Percentiles rank a stretch among this genome's conserved stretches.
These are phyloP conservation scores for Macrostomum cliftonense DNA, from an alignment of 2,888 invertebrate species.

Conservation along the genomic window DNA sequence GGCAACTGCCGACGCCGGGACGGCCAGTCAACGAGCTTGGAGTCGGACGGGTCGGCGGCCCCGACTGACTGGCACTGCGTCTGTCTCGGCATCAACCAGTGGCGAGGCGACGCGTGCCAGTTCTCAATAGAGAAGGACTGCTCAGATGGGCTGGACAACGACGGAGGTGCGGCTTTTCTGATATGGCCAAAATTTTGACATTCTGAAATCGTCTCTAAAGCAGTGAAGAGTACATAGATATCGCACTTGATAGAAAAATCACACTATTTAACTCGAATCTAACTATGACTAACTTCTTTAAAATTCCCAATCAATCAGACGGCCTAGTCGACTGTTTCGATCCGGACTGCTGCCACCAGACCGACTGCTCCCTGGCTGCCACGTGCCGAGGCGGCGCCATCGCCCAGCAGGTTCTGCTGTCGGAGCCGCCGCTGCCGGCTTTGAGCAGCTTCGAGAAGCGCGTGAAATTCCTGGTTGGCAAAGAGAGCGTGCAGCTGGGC, in stretches of 20 bases:
- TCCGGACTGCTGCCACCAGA: slow-evolving; percentile 70
- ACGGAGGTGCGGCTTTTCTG: slow-evolving; percentile 61
- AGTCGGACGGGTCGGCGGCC: no score
- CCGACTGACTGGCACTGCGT: slow-evolving; percentile 75
- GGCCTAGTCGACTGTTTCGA: slow-evolving; percentile 95
- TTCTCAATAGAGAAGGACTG: slow-evolving; percentile 79
- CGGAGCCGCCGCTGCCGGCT: slow-evolving; percentile 85
- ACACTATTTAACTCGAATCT: no score
- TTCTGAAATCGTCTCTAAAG: no score
- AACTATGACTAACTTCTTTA: no score
- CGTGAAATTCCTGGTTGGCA: slow-evolving; percentile 90
- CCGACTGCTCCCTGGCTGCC: slow-evolving; percentile 62
- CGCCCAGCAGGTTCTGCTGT: slow-evolving; percentile 78
- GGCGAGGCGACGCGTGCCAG: slow-evolving; percentile 87
- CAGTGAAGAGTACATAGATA: no score
- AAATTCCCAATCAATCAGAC: no score
- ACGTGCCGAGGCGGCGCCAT: slow-evolving; percentile 88
- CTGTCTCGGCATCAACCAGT: slow-evolving; percentile 52
- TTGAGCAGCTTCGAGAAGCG: slow-evolving; percentile 92
- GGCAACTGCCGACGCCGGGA: slow-evolving; percentile 66
- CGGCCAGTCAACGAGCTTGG: no score
- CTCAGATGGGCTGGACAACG: slow-evolving; percentile 84
- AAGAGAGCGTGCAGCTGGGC: slow-evolving; percentile 79
- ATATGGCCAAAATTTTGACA: no score
- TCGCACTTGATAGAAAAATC: no score